A percentile compares a stretch with the other conserved stretches of the same genome.
Conservation (phyloP, 2,113 vertebrate species). For the Lepus americanus region DNA sequence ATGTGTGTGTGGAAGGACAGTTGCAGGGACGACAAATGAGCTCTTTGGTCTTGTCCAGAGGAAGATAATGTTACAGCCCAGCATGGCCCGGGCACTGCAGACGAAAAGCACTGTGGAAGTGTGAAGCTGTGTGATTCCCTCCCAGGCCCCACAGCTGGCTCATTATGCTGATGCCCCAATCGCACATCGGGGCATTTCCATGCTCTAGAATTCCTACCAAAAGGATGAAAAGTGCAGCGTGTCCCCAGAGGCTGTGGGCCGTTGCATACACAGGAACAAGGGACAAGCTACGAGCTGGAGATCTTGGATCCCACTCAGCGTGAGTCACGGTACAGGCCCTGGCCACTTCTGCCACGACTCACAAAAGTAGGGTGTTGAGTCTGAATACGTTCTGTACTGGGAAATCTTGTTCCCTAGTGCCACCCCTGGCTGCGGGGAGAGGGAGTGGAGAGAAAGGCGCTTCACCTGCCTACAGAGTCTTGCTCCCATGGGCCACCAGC, state of each 20-base stretch:
- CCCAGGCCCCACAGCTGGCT: conserved; percentile 69
- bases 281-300: conserved; percentile 68
- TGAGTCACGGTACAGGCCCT: not conserved
- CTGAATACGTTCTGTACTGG: conserved; percentile 74
- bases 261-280: conserved; percentile 61
- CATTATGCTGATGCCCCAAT: conserved; percentile 79
- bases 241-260: conserved; percentile 72
- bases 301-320: conserved; percentile 63
- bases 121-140: conserved; percentile 73
- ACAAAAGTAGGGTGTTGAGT: conserved; percentile 21
- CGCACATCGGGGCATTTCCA: conserved; percentile 79
- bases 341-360: conserved; percentile 61
- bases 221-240: conserved; percentile 74
- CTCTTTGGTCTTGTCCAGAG: conserved; percentile 75
- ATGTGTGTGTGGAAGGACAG: not conserved
- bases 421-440: conserved; percentile 34
- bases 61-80: conserved; percentile 65
- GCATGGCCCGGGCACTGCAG: conserved; percentile 26
- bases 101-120: conserved; percentile 70
- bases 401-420: conserved; percentile 73
- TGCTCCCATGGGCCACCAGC: conserved; percentile 23
- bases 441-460: not conserved
- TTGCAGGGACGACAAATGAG: conserved; percentile 41
- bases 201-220: conserved; percentile 60
- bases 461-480: not conserved